phyloP scores from a whole-genome alignment of 1,140 invertebrate genomes.

The Conus betulinus region DNA sequence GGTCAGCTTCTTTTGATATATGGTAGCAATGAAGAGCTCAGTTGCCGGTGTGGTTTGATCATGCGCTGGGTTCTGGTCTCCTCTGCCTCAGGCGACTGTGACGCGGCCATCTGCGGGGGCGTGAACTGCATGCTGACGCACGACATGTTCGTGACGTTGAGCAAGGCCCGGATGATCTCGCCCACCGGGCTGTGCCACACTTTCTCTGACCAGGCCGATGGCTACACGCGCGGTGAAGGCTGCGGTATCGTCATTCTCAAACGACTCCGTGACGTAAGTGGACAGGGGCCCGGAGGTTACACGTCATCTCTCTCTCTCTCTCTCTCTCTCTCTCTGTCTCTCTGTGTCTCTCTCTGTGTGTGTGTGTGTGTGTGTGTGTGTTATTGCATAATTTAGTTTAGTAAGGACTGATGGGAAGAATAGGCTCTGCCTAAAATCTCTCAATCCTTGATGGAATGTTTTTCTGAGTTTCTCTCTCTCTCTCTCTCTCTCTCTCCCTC shows the following conservation, averaged over 20 bases:
- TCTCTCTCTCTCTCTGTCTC: conserved; percentile 17
- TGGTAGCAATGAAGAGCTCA: too few species aligned
- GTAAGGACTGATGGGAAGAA: too few species aligned
- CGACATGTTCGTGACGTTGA: conserved; percentile 46
- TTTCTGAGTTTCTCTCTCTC: too few species aligned
- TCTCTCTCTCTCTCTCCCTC: too few species aligned
- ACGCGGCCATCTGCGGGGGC: conserved; percentile 57
- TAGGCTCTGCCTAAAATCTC: not conserved
- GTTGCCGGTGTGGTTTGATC: too few species aligned
- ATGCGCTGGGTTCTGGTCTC: too few species aligned
- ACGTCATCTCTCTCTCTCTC: too few species aligned
- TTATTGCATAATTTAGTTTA: too few species aligned
- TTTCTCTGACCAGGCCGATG: conserved; percentile 59
- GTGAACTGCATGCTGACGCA: conserved; percentile 54
- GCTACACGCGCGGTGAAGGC: conserved; percentile 64
- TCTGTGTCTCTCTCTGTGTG: conserved; percentile 22
- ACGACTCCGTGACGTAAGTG: conserved; percentile 52
- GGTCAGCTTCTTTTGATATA: too few species aligned
- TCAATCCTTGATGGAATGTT: not conserved
- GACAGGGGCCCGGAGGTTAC: too few species aligned
- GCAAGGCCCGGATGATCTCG: conserved; percentile 57
- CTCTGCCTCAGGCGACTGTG: conserved; percentile 39
- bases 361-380: too few species aligned
- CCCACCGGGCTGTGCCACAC: conserved; percentile 57
- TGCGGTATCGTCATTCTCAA: conserved; percentile 65